These are phyloP conservation scores for Rhimphoctona megacephalus DNA, from an alignment of 2,888 invertebrate genomes.

Conservation along the genomic window DNA sequence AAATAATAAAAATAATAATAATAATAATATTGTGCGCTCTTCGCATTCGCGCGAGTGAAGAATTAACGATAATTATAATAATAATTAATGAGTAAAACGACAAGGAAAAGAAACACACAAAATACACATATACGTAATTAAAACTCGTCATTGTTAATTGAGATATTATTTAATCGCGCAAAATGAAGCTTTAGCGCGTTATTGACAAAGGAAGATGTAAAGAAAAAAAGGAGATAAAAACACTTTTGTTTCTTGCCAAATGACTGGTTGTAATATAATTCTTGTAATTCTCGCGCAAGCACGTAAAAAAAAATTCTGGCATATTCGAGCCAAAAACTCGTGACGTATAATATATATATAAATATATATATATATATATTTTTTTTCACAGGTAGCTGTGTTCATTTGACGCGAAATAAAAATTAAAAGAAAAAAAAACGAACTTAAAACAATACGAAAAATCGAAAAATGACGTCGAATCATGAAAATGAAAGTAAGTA, in stretches of 20 bases:
- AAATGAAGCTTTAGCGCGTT: conserved; percentile 62
- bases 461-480: conserved; percentile 33
- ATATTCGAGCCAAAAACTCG: conserved; percentile 48
- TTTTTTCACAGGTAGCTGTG: conserved; percentile 70
- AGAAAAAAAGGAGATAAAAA: conserved; percentile 49
- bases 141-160: conserved; percentile 73
- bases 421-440: conserved; percentile 31
- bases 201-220: conserved; percentile 55
- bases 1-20: not conserved
- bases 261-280: conserved; percentile 79
- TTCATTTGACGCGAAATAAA: conserved; percentile 62
- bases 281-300: conserved; percentile 57
- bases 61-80: conserved; percentile 64
- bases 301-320: conserved; percentile 45
- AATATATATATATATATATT: conserved; percentile 54
- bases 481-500: conserved; percentile 61
- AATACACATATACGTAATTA: conserved; percentile 72
- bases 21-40: conserved; percentile 56
- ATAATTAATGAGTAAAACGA: conserved; percentile 53
- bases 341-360: conserved; percentile 50
- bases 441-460: conserved; percentile 20
- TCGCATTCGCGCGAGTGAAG: conserved; percentile 47
- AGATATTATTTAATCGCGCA: conserved; percentile 71
- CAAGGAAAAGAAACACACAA: conserved; percentile 42
- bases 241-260: conserved; percentile 72